Percentiles rank a stretch among this genome's conserved stretches.
Evolutionary conservation across 2,888 invertebrate genomes (phyloP).

Genomic region (Epirrita christyi): DNA sequence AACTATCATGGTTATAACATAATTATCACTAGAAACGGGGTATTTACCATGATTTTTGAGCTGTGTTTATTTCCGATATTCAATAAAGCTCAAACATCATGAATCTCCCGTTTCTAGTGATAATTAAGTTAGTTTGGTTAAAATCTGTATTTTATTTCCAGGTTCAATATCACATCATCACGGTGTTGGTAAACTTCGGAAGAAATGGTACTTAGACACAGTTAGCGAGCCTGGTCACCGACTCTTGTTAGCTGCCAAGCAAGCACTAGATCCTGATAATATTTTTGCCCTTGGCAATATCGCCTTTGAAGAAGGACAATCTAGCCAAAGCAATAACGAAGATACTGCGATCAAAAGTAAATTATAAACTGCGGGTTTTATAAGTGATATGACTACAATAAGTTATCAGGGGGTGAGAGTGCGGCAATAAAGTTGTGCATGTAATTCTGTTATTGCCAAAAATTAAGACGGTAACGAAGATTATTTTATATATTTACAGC

Average conservation of each 20-base stretch:
- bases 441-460: neutral
- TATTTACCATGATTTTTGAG: too few relatives aligned
- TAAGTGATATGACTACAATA: neutral
- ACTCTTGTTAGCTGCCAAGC: constrained; percentile 92
- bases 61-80: too few relatives aligned
- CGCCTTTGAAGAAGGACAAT: constrained; percentile 55
- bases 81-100: too few relatives aligned
- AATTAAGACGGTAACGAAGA: neutral
- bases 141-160: constrained; percentile 43
- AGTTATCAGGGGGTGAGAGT: neutral
- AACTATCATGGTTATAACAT: too few relatives aligned
- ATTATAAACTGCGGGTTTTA: constrained; percentile 51
- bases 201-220: constrained; percentile 93
- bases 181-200: constrained; percentile 96
- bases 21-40: too few relatives aligned
- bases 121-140: too few relatives aligned
- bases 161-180: constrained; percentile 98
- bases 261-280: constrained; percentile 96
- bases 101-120: too few relatives aligned
- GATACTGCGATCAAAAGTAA: constrained; percentile 59
- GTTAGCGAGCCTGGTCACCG: constrained; percentile 93
- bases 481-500: too few relatives aligned
- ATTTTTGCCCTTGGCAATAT: constrained; percentile 95
- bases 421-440: neutral
- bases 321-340: constrained; percentile 29